A percentile compares a stretch with the other conserved stretches of the same genome.
Conservation (phyloP, 2,113 vertebrate genomes). For the Macroglossus sobrinus region DNA sequence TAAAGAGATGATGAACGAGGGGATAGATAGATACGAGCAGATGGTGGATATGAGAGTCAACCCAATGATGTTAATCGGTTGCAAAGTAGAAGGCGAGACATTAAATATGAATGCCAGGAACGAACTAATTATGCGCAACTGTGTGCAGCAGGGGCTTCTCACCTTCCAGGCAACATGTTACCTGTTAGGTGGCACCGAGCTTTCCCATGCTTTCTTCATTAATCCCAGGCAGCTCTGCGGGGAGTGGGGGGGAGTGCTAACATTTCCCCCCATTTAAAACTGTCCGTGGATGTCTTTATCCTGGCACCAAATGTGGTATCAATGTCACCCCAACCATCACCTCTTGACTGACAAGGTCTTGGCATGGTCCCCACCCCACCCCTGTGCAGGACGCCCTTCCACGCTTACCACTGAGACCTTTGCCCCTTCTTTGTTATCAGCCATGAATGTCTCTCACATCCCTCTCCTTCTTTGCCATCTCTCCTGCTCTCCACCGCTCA, state of each 20-base stretch:
- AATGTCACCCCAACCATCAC: neutral
- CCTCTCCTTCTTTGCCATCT: neutral
- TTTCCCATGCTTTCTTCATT: neutral
- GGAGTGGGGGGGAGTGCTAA: neutral
- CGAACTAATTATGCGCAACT: neutral
- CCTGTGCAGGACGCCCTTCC: neutral
- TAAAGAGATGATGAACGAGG: neutral
- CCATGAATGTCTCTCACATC: too few species aligned
- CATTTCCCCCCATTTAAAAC: neutral
- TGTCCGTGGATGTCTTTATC: neutral
- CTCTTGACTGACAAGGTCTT: neutral
- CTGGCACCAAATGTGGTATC: neutral
- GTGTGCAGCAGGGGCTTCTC: neutral
- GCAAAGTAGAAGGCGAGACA: conserved; percentile 50
- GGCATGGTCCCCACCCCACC: too few species aligned
- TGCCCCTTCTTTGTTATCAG: neutral
- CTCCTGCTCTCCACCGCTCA: neutral
- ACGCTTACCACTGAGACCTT: neutral
- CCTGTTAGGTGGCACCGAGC: neutral
- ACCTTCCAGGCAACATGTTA: neutral
- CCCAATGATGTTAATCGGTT: conserved; percentile 47
- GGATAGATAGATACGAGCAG: neutral
- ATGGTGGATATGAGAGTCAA: conserved; percentile 4
- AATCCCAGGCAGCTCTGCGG: neutral
- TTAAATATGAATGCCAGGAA: conserved; percentile 70